Percentiles rank a stretch among this genome's conserved stretches.
Conservation (phyloP, 2,113 vertebrate genomes). For the Hiodon alosoides region DNA sequence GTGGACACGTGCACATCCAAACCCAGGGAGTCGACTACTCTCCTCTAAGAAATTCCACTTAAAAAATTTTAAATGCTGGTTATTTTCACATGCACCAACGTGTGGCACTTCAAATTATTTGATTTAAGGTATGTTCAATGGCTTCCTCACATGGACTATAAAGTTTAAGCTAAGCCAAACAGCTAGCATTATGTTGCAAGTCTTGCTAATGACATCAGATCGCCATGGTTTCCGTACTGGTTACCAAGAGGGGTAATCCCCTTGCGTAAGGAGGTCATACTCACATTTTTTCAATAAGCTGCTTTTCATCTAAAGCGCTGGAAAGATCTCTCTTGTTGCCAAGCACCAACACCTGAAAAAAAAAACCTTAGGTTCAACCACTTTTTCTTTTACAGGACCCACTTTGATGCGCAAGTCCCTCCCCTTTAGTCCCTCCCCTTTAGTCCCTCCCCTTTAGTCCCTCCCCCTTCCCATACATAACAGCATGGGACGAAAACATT, state of each 20-base stretch:
- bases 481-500: neutral
- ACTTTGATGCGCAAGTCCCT: too few relatives aligned
- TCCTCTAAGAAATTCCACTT: too few relatives aligned
- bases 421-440: too few relatives aligned
- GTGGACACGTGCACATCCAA: too few relatives aligned
- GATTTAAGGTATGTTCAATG: too few relatives aligned
- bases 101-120: too few relatives aligned
- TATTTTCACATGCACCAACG: too few relatives aligned
- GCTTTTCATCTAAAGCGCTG: constrained; percentile 79
- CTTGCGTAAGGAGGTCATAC: constrained; percentile 31
- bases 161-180: neutral
- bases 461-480: neutral
- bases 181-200: neutral
- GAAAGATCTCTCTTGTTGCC: constrained; percentile 84
- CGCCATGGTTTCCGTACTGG: neutral
- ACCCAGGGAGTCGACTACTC: too few relatives aligned
- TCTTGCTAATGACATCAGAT: neutral
- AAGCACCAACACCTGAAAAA: constrained; percentile 73
- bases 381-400: neutral
- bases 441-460: too few relatives aligned
- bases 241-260: neutral
- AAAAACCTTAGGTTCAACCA: neutral
- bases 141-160: too few relatives aligned
- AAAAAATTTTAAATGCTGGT: too few relatives aligned
- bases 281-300: constrained; percentile 87